Conservation (phyloP, 1,140 invertebrate species). For the Atta cephalotes region DNA sequence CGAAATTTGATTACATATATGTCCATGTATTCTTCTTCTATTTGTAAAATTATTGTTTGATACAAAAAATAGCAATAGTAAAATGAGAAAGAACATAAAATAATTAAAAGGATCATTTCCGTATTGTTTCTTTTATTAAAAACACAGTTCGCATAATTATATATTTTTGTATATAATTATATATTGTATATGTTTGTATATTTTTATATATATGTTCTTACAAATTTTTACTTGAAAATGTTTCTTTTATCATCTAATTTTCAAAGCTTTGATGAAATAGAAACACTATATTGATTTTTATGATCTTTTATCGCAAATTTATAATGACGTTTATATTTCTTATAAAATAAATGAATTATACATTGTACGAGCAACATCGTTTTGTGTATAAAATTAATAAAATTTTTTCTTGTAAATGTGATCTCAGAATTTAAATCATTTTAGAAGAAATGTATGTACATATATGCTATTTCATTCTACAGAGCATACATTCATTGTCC, state of each 20-base stretch:
- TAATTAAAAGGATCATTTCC: too few species aligned
- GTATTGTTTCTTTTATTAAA: too few species aligned
- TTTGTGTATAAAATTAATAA: slow-evolving; percentile 15
- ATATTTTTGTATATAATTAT: too few species aligned
- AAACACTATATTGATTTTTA: not conserved
- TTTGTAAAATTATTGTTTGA: too few species aligned
- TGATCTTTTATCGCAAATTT: not conserved
- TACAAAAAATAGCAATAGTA: too few species aligned
- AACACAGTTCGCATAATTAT: too few species aligned
- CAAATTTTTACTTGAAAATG: too few species aligned
- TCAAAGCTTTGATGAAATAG: not conserved
- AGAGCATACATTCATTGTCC: not conserved
- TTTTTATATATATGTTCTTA: too few species aligned
- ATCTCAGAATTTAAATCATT: slow-evolving; percentile 6
- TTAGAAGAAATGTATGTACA: slow-evolving; percentile 9
- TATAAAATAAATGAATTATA: not conserved
- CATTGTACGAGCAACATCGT: not conserved
- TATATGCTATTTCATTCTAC: slow-evolving; percentile 10
- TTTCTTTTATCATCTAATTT: not conserved
- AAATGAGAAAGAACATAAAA: too few species aligned
- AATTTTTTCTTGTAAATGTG: slow-evolving; percentile 17
- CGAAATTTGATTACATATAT: too few species aligned
- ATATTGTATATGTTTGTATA: too few species aligned
- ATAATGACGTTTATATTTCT: not conserved
- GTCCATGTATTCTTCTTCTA: too few species aligned